phyloP scores from a whole-genome alignment of 2,113 vertebrate genomes.

The Onychostoma macrolepis region DNA sequence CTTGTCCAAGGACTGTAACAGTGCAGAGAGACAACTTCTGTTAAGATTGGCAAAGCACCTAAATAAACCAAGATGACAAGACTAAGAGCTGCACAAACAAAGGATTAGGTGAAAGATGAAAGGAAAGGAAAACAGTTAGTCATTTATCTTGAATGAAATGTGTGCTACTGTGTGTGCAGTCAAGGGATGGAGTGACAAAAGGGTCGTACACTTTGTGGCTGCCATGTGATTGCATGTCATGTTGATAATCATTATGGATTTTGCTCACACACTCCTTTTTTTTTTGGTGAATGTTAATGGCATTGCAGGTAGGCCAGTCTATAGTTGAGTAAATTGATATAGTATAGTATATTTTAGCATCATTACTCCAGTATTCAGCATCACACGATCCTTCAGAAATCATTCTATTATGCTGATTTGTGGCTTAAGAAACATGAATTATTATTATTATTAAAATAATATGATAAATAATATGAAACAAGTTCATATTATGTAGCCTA shows the following conservation, averaged over 20 bases:
- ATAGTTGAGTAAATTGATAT: too few species aligned
- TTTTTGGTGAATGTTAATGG: neutral
- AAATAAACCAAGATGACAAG: slow-evolving; percentile 78
- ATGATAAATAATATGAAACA: too few species aligned
- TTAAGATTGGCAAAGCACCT: slow-evolving; percentile 70
- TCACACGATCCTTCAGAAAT: too few species aligned
- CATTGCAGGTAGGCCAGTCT: too few species aligned
- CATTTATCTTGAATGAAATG: slow-evolving; percentile 49
- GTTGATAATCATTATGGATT: neutral
- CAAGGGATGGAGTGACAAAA: neutral
- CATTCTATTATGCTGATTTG: too few species aligned
- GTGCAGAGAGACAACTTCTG: slow-evolving; percentile 56
- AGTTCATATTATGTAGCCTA: too few species aligned
- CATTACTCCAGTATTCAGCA: too few species aligned
- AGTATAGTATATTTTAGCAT: too few species aligned
- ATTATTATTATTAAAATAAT: too few species aligned
- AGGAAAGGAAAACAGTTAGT: slow-evolving; percentile 67
- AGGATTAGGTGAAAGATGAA: slow-evolving; percentile 77
- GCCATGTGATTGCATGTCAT: neutral
- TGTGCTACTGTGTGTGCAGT: slow-evolving; percentile 55
- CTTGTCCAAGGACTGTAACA: slow-evolving; percentile 65
- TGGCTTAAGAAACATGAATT: too few species aligned
- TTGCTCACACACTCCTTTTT: neutral
- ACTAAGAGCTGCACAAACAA: slow-evolving; percentile 77
- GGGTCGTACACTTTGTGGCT: neutral